Evolutionary conservation across 2,888 invertebrate species (phyloP).

Genomic region (Athalia rosae): DNA sequence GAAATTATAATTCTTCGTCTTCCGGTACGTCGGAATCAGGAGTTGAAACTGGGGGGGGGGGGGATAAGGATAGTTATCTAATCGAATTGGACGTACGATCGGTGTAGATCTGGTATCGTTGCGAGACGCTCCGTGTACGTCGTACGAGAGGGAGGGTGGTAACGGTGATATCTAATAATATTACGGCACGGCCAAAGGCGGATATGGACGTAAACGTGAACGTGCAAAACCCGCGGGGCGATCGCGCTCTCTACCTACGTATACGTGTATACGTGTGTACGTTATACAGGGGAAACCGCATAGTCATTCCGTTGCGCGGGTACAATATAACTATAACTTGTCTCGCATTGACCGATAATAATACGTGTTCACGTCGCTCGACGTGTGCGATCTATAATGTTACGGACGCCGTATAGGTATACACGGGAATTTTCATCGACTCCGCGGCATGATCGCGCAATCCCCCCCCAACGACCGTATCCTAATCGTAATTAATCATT

Average conservation of each 20-base stretch:
- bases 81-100: constrained; percentile 30
- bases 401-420: no score
- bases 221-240: constrained; percentile 1
- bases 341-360: background rate
- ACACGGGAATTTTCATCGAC: background rate
- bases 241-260: no score
- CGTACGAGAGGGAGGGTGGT: background rate
- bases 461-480: background rate
- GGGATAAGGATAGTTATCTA: constrained; percentile 17
- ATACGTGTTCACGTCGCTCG: background rate
- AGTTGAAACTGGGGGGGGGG: no score
- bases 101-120: background rate
- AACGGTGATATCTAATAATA: background rate
- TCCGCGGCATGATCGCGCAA: background rate
- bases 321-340: no score
- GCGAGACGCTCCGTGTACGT: background rate
- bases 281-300: constrained; percentile 9
- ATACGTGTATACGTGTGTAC: background rate
- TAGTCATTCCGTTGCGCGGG: constrained; percentile 17
- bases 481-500: constrained; percentile 28
- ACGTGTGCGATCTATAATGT: no score
- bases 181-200: background rate
- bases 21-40: no score
- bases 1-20: no score
- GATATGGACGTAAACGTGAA: background rate